These are phyloP conservation scores for Chloropsis hardwickii DNA, from an alignment of 2,113 vertebrate genomes.

Conservation along the genomic window DNA sequence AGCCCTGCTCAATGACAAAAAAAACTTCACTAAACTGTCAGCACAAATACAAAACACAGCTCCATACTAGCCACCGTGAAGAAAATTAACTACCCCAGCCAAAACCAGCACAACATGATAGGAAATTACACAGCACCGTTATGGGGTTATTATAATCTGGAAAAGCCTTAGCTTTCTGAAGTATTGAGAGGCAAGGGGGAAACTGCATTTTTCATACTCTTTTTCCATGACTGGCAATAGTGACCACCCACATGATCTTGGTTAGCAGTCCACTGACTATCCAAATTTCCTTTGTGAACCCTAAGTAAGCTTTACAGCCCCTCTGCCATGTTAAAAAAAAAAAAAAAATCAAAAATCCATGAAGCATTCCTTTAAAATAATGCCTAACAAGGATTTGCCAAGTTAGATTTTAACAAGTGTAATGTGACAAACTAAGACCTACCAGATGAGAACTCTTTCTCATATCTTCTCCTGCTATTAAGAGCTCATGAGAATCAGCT, in stretches of 20 bases:
- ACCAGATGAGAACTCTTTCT: not conserved
- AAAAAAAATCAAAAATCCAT: constrained; percentile 4
- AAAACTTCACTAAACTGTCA: not conserved
- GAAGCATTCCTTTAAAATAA: not conserved
- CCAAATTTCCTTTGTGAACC: not conserved
- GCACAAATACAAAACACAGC: not conserved
- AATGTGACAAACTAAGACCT: not conserved
- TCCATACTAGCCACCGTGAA: not conserved
- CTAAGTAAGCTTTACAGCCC: not conserved
- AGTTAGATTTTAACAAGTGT: not conserved
- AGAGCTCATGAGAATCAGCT: not conserved
- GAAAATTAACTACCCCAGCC: not conserved
- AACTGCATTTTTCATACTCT: not conserved
- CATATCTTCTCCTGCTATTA: not conserved
- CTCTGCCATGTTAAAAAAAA: not conserved
- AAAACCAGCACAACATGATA: not conserved
- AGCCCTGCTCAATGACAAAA: not conserved
- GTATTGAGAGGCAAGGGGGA: not conserved
- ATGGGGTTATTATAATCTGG: not conserved
- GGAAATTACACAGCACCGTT: not conserved
- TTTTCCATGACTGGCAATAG: constrained; percentile 30
- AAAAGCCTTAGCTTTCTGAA: not conserved
- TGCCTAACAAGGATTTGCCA: not conserved
- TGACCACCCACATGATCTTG: not conserved
- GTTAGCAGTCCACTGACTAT: not conserved